Conservation (phyloP, 2,797 vertebrate genomes). For the Adrianichthys oophorus region DNA sequence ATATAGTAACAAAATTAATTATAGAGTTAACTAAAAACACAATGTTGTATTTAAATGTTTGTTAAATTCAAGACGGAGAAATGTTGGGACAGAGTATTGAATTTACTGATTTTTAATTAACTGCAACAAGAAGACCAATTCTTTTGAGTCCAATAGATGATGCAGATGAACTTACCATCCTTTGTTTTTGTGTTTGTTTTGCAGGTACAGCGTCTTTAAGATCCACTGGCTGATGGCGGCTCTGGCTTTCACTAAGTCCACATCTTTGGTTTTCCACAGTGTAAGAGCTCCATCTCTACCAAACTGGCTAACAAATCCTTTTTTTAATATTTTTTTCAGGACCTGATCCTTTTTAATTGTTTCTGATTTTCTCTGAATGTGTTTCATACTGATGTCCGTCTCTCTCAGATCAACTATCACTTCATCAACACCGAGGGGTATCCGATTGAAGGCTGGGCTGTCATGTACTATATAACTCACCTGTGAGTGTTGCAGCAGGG, state of each 20-base stretch:
- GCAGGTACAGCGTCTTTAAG: conserved; percentile 84
- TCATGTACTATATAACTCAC: conserved; percentile 88
- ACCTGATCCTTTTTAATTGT: not conserved
- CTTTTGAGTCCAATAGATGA: no score
- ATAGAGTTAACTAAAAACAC: no score
- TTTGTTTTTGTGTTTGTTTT: not conserved
- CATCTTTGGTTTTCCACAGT: conserved; percentile 84
- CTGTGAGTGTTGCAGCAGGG: conserved; percentile 70
- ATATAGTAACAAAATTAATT: no score
- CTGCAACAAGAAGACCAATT: no score
- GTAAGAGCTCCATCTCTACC: conserved; percentile 65
- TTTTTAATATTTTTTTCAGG: not conserved
- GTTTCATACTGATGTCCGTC: not conserved
- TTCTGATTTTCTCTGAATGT: not conserved
- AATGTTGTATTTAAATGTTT: no score
- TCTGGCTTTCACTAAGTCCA: conserved; percentile 83
- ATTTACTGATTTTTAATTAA: no score
- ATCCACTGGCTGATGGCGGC: conserved; percentile 89
- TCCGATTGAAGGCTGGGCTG: conserved; percentile 83
- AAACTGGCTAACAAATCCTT: no score
- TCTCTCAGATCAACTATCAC: conserved; percentile 84
- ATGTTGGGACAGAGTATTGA: no score
- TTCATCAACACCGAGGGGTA: conserved; percentile 85
- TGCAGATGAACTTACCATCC: no score
- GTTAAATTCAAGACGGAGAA: no score